These are phyloP conservation scores for Parnassius apollo DNA, from an alignment of 2,888 invertebrate genomes.

Conservation along the genomic window DNA sequence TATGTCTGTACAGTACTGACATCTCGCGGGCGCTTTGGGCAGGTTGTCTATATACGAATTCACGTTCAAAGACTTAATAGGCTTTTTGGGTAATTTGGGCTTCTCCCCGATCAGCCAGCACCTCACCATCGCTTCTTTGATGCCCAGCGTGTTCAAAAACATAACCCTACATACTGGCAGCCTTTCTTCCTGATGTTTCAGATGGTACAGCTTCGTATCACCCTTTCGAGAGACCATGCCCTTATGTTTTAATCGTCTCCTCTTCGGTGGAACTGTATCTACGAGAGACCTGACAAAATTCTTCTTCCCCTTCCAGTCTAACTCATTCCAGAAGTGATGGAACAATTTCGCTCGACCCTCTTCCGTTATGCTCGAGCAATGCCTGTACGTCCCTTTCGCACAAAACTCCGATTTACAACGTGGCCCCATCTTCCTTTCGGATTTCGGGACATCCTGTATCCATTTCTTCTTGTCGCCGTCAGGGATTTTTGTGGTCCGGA, in stretches of 20 bases:
- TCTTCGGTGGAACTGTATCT: slow-evolving; percentile 48
- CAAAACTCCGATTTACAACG: slow-evolving; percentile 49
- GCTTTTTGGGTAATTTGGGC: slow-evolving; percentile 41
- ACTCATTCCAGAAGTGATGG: slow-evolving; percentile 52
- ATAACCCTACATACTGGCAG: slow-evolving; percentile 51
- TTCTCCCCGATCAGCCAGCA: slow-evolving; percentile 48
- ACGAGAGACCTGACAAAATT: slow-evolving; percentile 46
- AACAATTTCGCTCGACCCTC: slow-evolving; percentile 46
- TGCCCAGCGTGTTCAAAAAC: slow-evolving; percentile 57
- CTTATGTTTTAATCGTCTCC: slow-evolving; percentile 44
- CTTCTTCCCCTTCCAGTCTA: slow-evolving; percentile 57
- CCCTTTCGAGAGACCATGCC: slow-evolving; percentile 49
- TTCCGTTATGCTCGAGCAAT: slow-evolving; percentile 44
- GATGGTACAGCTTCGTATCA: slow-evolving; percentile 52
- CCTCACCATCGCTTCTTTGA: slow-evolving; percentile 61
- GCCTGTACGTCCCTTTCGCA: slow-evolving; percentile 37
- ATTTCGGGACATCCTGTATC: slow-evolving; percentile 58
- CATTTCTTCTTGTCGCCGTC: slow-evolving; percentile 43
- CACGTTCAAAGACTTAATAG: slow-evolving; percentile 50
- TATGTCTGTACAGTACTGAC: slow-evolving; percentile 43
- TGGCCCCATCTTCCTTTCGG: slow-evolving; percentile 50
- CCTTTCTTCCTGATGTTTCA: slow-evolving; percentile 39
- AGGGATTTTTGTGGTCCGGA: slow-evolving; percentile 36
- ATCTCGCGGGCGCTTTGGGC: slow-evolving; percentile 50
- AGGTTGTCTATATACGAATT: slow-evolving; percentile 50